phyloP scores from a whole-genome alignment of 2,888 invertebrate genomes.

The Eupithecia pulchellata region DNA sequence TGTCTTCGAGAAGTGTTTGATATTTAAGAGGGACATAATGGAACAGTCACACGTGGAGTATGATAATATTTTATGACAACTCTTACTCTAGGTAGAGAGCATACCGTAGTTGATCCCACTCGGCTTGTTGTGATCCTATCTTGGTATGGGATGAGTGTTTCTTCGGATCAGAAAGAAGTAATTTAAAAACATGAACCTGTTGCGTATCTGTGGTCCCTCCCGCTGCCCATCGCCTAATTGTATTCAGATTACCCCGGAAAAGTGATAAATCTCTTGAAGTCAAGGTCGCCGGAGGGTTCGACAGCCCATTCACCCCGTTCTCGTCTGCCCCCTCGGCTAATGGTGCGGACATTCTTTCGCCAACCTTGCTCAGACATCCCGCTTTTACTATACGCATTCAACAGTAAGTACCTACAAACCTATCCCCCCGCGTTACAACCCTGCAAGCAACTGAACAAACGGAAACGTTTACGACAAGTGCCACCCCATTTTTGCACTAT shows the following conservation, averaged over 20 bases:
- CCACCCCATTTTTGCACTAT: conserved; percentile 54
- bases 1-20: conserved; percentile 1
- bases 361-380: conserved; percentile 69
- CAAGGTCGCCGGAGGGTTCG: conserved; percentile 83
- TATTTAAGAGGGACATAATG: not conserved
- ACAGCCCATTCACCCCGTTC: conserved; percentile 82
- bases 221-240: conserved; percentile 78
- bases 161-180: conserved; percentile 29
- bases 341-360: conserved; percentile 81
- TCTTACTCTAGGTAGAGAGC: not conserved
- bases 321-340: conserved; percentile 76
- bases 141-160: conserved; percentile 1
- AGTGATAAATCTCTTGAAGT: conserved; percentile 81
- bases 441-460: conserved; percentile 56
- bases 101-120: not conserved
- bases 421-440: conserved; percentile 48
- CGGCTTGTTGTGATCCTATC: not conserved
- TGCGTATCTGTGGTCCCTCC: conserved; percentile 64
- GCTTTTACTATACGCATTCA: conserved; percentile 62
- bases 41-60: conserved; percentile 3
- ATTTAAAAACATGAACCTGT: conserved; percentile 65
- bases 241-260: conserved; percentile 82
- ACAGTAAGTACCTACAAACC: conserved; percentile 52
- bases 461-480: conserved; percentile 46
- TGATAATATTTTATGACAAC: conserved; percentile 13